Evolutionary conservation across 2,113 vertebrate species (phyloP).

Genomic region (Alethe diademata): DNA sequence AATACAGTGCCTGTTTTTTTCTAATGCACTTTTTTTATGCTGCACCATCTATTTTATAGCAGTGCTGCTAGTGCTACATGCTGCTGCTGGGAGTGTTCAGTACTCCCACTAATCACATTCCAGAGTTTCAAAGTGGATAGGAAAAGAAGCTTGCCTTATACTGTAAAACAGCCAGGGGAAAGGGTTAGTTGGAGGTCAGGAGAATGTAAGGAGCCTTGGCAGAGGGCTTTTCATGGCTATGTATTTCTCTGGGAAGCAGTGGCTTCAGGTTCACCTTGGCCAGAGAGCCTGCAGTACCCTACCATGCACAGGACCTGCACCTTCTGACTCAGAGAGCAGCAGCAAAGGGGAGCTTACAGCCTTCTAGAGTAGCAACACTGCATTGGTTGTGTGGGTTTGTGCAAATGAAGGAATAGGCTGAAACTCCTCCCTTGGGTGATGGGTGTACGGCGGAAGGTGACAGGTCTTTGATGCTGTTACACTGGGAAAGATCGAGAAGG

Average conservation of each 20-base stretch:
- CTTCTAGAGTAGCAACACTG: background rate
- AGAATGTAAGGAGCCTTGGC: background rate
- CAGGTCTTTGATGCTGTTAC: background rate
- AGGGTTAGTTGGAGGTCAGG: background rate
- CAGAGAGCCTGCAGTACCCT: background rate
- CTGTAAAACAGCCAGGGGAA: background rate
- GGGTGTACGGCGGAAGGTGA: accelerated
- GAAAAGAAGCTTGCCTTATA: background rate
- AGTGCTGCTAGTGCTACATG: background rate
- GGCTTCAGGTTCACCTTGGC: background rate
- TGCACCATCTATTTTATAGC: background rate
- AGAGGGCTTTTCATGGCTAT: background rate
- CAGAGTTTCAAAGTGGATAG: background rate
- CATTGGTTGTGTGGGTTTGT: background rate
- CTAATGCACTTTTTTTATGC: background rate
- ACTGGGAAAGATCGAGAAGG: background rate
- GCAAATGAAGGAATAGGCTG: background rate
- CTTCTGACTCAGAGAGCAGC: accelerated
- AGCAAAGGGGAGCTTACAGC: background rate
- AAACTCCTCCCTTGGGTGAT: background rate
- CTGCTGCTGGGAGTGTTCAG: background rate
- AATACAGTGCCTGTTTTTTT: background rate
- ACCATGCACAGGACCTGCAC: background rate
- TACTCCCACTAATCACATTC: background rate
- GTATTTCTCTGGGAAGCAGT: background rate